phyloP scores from a whole-genome alignment of 2,888 invertebrate genomes.

The Megaustenia siamemsis region DNA sequence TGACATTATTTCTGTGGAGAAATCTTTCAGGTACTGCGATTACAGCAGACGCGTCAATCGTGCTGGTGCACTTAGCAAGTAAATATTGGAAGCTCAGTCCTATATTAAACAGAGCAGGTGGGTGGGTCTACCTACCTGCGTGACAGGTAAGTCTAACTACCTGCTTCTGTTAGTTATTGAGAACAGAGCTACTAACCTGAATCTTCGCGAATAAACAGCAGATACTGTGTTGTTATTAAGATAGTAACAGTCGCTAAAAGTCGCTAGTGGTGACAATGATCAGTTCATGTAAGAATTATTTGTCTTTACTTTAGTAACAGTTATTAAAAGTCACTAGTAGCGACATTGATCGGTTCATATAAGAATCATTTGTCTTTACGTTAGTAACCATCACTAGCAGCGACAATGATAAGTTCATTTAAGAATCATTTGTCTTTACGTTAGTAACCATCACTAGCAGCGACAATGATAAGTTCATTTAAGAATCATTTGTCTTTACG shows the following conservation, averaged over 20 bases:
- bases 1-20: background rate
- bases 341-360: background rate
- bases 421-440: too few relatives aligned
- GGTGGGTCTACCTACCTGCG: constrained; percentile 12
- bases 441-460: too few relatives aligned
- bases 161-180: background rate
- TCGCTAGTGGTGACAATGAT: background rate
- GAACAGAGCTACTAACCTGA: background rate
- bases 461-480: too few relatives aligned
- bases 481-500: too few relatives aligned
- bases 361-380: too few relatives aligned
- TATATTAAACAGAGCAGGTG: constrained; percentile 22
- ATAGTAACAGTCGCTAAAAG: background rate
- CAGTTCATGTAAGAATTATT: background rate
- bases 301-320: background rate
- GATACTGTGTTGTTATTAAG: background rate
- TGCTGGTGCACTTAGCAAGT: constrained; percentile 11
- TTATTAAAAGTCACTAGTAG: background rate
- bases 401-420: too few relatives aligned
- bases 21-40: background rate
- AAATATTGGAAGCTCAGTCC: constrained; percentile 19
- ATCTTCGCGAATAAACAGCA: background rate
- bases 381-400: too few relatives aligned
- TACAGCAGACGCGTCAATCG: background rate
- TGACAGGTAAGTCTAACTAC: constrained; percentile 5